These are phyloP conservation scores for Hipparchia sbordonii DNA, from an alignment of 2,888 invertebrate species.

Conservation along the genomic window DNA sequence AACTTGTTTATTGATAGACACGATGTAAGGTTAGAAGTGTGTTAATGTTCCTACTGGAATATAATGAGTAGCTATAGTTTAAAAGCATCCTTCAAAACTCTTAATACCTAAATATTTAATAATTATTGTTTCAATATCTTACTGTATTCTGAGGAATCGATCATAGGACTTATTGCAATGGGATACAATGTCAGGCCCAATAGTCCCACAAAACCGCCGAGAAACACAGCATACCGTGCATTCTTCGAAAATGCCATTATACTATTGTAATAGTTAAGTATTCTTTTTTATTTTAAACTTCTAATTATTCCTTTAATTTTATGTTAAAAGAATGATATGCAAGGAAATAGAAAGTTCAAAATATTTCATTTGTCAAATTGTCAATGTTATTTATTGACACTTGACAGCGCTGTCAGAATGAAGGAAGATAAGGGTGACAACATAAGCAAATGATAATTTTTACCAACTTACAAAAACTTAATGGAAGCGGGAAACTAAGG, in stretches of 20 bases:
- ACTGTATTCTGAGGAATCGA: constrained; percentile 86
- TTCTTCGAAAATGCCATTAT: constrained; percentile 58
- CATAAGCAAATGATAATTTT: neutral
- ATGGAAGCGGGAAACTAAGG: too few relatives aligned
- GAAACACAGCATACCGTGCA: constrained; percentile 78
- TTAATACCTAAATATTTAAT: neutral
- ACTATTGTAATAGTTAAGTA: neutral
- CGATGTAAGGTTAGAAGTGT: neutral
- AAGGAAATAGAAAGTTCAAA: neutral
- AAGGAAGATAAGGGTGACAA: neutral
- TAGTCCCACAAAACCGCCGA: constrained; percentile 80
- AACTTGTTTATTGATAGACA: too few relatives aligned
- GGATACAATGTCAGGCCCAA: constrained; percentile 83
- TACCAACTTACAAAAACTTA: too few relatives aligned
- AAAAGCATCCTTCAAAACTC: neutral
- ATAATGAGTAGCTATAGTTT: neutral
- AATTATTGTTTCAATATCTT: constrained; percentile 44
- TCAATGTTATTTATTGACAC: neutral
- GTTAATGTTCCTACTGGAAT: neutral
- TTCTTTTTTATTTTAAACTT: neutral
- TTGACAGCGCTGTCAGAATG: neutral
- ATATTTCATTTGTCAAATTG: neutral
- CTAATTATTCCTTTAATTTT: too few relatives aligned
- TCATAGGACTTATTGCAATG: constrained; percentile 84
- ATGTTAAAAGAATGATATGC: too few relatives aligned